These are phyloP conservation scores for Meriones psammophilus DNA, from an alignment of 2,797 vertebrate genomes.

Conservation along the genomic window DNA sequence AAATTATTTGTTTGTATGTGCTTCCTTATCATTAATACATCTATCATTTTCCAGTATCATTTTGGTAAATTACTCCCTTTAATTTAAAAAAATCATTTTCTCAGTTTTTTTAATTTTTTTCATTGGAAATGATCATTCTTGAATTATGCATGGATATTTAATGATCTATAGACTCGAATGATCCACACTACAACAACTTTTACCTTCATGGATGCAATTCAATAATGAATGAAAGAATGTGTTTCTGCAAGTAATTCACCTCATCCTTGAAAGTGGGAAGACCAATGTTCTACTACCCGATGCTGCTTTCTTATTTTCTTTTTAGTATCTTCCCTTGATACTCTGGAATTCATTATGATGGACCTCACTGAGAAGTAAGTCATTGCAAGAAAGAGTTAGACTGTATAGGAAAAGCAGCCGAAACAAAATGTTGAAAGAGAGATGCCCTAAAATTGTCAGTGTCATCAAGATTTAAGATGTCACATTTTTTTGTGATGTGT, in stretches of 20 bases:
- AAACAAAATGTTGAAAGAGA: neutral
- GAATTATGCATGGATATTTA: conserved; percentile 11
- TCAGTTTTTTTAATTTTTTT: neutral
- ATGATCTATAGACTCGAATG: neutral
- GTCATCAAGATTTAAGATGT: neutral
- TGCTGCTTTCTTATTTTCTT: neutral
- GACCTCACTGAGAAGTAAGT: neutral
- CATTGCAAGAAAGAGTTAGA: neutral
- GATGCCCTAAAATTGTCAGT: neutral
- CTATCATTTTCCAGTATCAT: neutral
- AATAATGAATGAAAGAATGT: neutral
- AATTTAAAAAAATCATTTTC: conserved; percentile 26
- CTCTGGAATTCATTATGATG: neutral
- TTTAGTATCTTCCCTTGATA: neutral
- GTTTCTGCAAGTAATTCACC: neutral
- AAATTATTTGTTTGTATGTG: neutral
- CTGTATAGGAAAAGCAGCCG: neutral
- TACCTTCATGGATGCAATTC: conserved; percentile 17
- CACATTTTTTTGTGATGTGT: neutral
- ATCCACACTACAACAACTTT: neutral
- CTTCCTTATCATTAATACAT: conserved; percentile 10
- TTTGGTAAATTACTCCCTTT: neutral
- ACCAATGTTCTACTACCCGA: neutral
- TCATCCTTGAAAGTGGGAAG: neutral
- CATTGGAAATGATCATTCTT: neutral